phyloP scores from a whole-genome alignment of 1,140 invertebrate species.

The Chelonus insularis region DNA sequence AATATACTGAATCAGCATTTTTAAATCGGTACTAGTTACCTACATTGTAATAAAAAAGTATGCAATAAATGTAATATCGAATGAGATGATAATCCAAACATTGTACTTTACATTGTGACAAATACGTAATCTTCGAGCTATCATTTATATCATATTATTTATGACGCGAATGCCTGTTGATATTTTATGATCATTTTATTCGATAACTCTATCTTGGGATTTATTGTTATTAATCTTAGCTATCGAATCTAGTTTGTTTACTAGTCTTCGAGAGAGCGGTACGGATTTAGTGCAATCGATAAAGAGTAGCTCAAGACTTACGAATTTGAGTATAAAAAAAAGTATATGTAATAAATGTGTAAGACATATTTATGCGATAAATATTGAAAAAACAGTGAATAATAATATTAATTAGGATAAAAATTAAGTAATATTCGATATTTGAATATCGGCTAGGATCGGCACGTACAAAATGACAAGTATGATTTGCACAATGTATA shows the following conservation, averaged over 20 bases:
- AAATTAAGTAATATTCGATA: too few species aligned
- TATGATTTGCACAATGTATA: neutral
- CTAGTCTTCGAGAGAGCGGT: conserved; percentile 27
- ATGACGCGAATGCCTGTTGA: neutral
- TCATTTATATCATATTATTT: conserved; percentile 16
- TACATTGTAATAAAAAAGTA: too few species aligned
- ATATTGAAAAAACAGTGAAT: neutral
- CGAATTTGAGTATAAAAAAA: too few species aligned
- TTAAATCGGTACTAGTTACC: too few species aligned
- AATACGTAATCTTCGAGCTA: neutral
- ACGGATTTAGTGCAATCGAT: conserved; percentile 28
- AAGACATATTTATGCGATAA: neutral
- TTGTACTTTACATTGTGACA: neutral
- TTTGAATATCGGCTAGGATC: too few species aligned
- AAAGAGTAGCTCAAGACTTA: neutral
- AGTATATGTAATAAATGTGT: too few species aligned
- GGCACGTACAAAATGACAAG: neutral
- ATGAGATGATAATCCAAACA: neutral
- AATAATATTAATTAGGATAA: neutral
- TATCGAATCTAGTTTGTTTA: conserved; percentile 21
- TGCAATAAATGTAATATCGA: neutral
- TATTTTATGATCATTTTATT: neutral
- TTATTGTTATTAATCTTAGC: conserved; percentile 18
- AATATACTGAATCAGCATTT: too few species aligned
- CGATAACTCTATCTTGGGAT: neutral